A percentile compares a stretch with the other conserved stretches of the same genome.
These are phyloP conservation scores for Magallana gigas DNA, from an alignment of 1,140 invertebrate species.

Conservation along the genomic window DNA sequence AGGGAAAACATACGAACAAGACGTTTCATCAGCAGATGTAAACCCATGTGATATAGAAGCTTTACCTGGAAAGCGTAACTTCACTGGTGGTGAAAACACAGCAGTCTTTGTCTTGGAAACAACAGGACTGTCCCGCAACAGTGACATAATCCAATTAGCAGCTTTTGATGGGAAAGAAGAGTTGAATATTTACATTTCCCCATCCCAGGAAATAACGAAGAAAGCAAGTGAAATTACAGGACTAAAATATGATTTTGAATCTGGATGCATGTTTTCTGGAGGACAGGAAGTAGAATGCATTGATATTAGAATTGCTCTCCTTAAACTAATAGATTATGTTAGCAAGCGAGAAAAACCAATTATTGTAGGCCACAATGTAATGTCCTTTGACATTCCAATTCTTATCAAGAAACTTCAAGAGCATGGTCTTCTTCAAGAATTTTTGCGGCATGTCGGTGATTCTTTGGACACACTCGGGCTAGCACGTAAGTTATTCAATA, in stretches of 20 bases:
- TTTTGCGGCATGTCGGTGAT: background rate
- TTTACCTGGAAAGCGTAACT: background rate
- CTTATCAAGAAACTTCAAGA: background rate
- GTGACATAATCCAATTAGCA: conserved; percentile 28
- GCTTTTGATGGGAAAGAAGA: conserved; percentile 18
- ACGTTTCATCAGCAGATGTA: background rate
- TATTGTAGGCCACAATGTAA: background rate
- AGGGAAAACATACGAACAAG: background rate
- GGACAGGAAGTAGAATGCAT: background rate
- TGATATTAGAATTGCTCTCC: background rate
- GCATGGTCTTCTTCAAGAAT: background rate
- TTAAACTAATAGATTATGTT: background rate
- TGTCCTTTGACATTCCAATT: background rate
- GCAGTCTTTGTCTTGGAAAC: conserved; percentile 25
- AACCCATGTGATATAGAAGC: background rate
- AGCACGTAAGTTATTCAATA: background rate
- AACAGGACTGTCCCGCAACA: conserved; percentile 33
- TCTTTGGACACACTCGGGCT: background rate
- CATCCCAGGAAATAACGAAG: background rate
- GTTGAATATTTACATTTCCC: background rate
- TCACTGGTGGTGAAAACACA: conserved; percentile 1
- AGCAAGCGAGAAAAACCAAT: background rate
- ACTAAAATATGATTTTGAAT: background rate
- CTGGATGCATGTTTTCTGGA: background rate
- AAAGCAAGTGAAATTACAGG: background rate